Percentiles rank a stretch among this genome's conserved stretches.
These are phyloP conservation scores for Cebuella pygmaea DNA, from an alignment of 2,797 vertebrate species.

Conservation along the genomic window DNA sequence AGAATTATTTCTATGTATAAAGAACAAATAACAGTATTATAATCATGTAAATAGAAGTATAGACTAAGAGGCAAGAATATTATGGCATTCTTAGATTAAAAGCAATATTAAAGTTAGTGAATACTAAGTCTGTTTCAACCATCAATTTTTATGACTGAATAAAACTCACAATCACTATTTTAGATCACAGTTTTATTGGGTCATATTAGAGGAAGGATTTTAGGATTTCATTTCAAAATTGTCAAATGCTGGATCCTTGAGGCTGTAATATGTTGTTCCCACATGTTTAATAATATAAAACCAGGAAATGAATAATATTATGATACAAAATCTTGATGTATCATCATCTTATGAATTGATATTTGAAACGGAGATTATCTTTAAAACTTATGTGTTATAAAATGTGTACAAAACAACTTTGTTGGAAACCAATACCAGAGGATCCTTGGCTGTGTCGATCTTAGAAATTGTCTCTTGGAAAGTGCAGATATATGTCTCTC, in stretches of 20 bases:
- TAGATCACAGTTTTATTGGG: background rate
- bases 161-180: background rate
- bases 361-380: background rate
- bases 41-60: background rate
- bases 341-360: background rate
- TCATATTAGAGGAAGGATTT: background rate
- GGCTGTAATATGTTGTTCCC: background rate
- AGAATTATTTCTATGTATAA: background rate
- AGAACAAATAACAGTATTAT: background rate
- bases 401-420: background rate
- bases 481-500: background rate
- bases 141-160: background rate
- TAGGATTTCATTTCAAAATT: slow-evolving; percentile 2
- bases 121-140: background rate
- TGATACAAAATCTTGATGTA: background rate
- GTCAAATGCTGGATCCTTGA: background rate
- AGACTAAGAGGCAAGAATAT: background rate
- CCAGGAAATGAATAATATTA: background rate
- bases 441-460: background rate
- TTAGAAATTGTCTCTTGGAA: slow-evolving; percentile 1
- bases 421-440: background rate
- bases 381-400: background rate
- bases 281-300: background rate
- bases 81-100: background rate
- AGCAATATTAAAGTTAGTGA: background rate